Base-by-base conservation (phyloP, 2,888 invertebrate genomes). In the Cerastis leucographa region DNA sequence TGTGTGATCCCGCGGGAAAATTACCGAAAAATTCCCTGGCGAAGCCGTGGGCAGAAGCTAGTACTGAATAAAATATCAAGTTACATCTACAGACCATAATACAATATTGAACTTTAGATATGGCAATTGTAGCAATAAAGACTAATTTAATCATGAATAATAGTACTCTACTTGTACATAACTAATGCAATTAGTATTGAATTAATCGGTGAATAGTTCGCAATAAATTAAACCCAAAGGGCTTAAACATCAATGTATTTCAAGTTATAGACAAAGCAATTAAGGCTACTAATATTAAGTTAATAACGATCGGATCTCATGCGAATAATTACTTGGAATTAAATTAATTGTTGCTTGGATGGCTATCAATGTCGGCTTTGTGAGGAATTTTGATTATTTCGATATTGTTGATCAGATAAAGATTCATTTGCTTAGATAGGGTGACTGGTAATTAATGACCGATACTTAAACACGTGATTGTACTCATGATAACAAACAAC, bases 51-150 rank as follows among this genome's bases (percentile, higher is more conserved):
- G n/a, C n/a, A n/a, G n/a, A n/a, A n/a, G n/a, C n/a, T n/a, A n/a
- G 7, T 46, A n/a, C 54, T 70, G 70, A 75, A 73, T 80, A 76
- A 72, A 74, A 74, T 62, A 76, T 54, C 29, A 2, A 66, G 12
- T 25, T 49, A 67, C n/a, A 66, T 64, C 17, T 25, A 44, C 54
- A 49, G 11, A 29, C n/a, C 49, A 2, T 42, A 49, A 14, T 14
- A 35, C 35, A 61, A 66, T 59, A 56, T 44, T 40, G 14, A 68
- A 69, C 46, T 46, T 35, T 64, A 44, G 6, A 54, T n/a, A 64
- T 78, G 29, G 40, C 56, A 59, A 80, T 66, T 44, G 14, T n/a
- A 54, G 5, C 9, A 67, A 59, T 66, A 14, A 71, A 66, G 22
- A 54, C 5, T 42, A 42, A 42, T 59, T 73, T 46, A 59, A 49